Percentiles rank a stretch among this genome's conserved stretches.
Evolutionary conservation across 2,888 invertebrate genomes (phyloP).

Genomic region (Tenthredo distinguenda): DNA sequence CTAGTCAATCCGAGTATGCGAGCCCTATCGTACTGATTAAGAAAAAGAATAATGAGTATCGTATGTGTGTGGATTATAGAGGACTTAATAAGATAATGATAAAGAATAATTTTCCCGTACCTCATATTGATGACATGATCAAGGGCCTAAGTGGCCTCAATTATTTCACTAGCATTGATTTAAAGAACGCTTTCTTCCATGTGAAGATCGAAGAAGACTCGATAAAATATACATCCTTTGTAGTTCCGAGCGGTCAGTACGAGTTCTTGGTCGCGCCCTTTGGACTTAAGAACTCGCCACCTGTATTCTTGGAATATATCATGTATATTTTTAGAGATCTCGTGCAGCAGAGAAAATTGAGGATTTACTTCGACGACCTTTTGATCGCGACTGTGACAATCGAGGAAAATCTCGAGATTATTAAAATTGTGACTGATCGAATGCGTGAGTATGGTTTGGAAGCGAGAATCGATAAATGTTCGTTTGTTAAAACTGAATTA

Average conservation of each 20-base stretch:
- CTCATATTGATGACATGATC: constrained; percentile 57
- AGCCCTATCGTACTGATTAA: constrained; percentile 55
- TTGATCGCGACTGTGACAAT: constrained; percentile 32
- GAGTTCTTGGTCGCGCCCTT: constrained; percentile 53
- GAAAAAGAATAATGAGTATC: constrained; percentile 53
- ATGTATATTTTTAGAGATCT: constrained; percentile 44
- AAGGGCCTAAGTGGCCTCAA: constrained; percentile 50
- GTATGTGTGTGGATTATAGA: no score
- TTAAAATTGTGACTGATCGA: constrained; percentile 4
- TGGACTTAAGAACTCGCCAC: constrained; percentile 52
- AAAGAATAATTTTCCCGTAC: constrained; percentile 56
- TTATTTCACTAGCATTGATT: constrained; percentile 51
- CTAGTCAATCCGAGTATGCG: constrained; percentile 55
- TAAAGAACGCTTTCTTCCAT: constrained; percentile 56
- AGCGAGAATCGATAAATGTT: constrained; percentile 25
- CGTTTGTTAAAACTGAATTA: not conserved
- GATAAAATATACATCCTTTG: constrained; percentile 56
- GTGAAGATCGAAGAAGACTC: constrained; percentile 47
- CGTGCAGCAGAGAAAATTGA: constrained; percentile 12
- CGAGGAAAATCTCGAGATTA: constrained; percentile 19
- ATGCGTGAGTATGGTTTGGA: constrained; percentile 8
- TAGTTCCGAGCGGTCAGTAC: constrained; percentile 50
- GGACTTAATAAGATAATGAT: constrained; percentile 32
- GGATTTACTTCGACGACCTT: constrained; percentile 32
- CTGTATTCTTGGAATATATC: constrained; percentile 52